phyloP scores from a whole-genome alignment of 2,888 invertebrate genomes.

The Agonopterix heracliana region DNA sequence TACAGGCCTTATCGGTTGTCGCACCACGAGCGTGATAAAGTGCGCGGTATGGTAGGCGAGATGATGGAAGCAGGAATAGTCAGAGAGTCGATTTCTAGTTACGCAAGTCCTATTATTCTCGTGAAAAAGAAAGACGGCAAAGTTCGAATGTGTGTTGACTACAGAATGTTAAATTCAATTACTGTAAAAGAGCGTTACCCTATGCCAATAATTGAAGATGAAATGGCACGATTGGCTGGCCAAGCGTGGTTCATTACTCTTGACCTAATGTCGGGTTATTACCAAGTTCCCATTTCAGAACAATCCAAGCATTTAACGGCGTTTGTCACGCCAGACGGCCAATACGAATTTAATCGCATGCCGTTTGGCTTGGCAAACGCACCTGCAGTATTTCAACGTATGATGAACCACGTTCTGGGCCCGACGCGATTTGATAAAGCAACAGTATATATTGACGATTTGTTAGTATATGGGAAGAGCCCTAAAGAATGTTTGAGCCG shows the following conservation, averaged over 20 bases:
- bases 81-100: conserved; percentile 16
- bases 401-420: conserved; percentile 9
- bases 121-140: conserved; percentile 6
- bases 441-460: conserved; percentile 13
- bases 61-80: conserved; percentile 19
- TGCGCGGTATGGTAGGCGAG: conserved; percentile 17
- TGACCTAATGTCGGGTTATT: conserved; percentile 15
- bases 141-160: conserved; percentile 14
- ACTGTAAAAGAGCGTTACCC: conserved; percentile 21
- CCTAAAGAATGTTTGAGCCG: conserved; percentile 15
- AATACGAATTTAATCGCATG: conserved; percentile 7
- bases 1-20: conserved; percentile 21
- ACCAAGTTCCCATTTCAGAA: conserved; percentile 17
- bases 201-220: conserved; percentile 18
- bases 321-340: conserved; percentile 14
- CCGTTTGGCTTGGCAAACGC: conserved; percentile 8
- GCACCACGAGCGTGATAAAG: conserved; percentile 16
- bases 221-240: conserved; percentile 14
- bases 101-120: conserved; percentile 20
- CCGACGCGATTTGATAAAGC: conserved; percentile 9
- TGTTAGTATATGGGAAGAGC: conserved; percentile 14
- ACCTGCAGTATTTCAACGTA: conserved; percentile 10
- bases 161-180: conserved; percentile 16
- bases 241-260: conserved; percentile 16
- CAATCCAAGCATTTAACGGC: conserved; percentile 6